Evolutionary conservation across 2,113 vertebrate genomes (phyloP).

Genomic region (Cygnus buccinator): DNA sequence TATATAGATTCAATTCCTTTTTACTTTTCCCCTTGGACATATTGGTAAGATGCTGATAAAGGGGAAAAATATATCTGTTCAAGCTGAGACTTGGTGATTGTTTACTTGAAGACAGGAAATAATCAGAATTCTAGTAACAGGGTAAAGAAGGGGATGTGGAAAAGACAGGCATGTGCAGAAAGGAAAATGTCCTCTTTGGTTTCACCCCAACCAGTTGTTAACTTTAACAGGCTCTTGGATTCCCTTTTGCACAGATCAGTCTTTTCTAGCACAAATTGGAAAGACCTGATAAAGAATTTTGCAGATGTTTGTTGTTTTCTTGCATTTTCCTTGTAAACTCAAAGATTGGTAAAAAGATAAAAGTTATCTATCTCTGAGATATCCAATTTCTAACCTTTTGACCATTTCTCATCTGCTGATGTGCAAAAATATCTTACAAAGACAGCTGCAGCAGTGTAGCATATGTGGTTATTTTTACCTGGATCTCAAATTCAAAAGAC

Average conservation of each 20-base stretch:
- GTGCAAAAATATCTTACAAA: background rate
- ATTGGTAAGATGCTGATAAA: background rate
- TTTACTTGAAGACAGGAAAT: background rate
- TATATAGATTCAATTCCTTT: background rate
- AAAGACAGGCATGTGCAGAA: background rate
- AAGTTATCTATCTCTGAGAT: background rate
- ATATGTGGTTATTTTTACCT: background rate
- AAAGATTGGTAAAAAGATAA: background rate
- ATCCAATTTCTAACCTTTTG: background rate
- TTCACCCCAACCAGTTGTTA: background rate
- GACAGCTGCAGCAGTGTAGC: background rate
- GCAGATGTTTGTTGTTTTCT: background rate
- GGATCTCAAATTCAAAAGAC: background rate
- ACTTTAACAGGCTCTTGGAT: background rate
- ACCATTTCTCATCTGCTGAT: background rate
- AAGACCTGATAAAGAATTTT: background rate
- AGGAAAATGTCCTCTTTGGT: background rate
- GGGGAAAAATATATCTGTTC: background rate
- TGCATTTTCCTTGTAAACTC: background rate
- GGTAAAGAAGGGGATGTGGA: background rate
- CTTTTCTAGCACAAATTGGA: background rate
- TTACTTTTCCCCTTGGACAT: background rate
- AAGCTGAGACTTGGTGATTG: background rate
- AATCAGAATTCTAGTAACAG: background rate
- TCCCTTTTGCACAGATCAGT: background rate